Evolutionary conservation across 2,113 vertebrate species (phyloP), one percentile per base, ranked within the genome.

Genomic region (Epinephelus fuscoguttatus): DNA sequence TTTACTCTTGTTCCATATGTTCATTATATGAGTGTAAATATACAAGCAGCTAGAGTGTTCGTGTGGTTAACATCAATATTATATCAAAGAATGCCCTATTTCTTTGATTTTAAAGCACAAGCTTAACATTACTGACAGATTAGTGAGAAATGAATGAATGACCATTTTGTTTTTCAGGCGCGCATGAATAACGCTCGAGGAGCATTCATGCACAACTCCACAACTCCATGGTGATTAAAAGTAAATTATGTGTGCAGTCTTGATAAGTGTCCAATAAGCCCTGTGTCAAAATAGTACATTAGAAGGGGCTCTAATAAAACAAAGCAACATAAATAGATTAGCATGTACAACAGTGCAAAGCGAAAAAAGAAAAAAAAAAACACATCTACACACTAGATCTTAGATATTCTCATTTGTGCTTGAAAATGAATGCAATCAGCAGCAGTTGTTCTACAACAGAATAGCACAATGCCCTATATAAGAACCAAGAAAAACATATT

Each of bases 241-340:
- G n/a, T 60, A 78, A 86, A 86, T 82, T 49, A 64, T 6, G 17
- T 42, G 64, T 7, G 9, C 50, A 76, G 78, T 81, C 78, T 89
- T 81, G 30, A 80, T 78, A 68, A 80, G 70, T 84, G 70, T 84
- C 70, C 50, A 75, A 70, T 74, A 63, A 76, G 74, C 40, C 30
- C 15, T 23, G 47, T 30, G 47, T 74, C 33, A 84, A 66, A 81
- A 84, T 76, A 81, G 40, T 47, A 82, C 63, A 80, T 47, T 61
- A 62, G 72, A 75, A 40, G 10, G 40, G n/a, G 55, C 63, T 67
- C 12, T 80, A 70, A 61, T 40, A 62, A 62, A 81, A 70, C 59
- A 75, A 86, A 80, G 57, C 66, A 59, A 73, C 72, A 60, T 19
- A 88, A 74, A 60, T 42, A 81, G 59, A 85, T 88, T 80, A 73